Conservation (phyloP, 2,113 vertebrate genomes). For the Xenopus borealis region DNA sequence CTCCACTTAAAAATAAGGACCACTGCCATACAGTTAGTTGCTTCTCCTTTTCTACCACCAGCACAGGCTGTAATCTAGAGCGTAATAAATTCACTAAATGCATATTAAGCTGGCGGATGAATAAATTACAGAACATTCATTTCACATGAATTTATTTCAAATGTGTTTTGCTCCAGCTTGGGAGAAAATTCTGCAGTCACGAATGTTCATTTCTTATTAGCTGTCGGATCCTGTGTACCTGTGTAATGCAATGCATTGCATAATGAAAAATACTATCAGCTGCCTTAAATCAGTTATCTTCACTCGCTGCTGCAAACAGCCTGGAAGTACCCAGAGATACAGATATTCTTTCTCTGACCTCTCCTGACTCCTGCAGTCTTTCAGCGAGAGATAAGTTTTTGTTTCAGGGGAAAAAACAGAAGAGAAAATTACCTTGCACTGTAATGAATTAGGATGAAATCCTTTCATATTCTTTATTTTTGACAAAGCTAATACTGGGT, state of each 20-base stretch:
- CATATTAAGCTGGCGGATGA: slow-evolving; percentile 46
- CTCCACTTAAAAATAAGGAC: no score
- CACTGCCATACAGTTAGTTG: no score
- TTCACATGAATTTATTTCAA: slow-evolving; percentile 48
- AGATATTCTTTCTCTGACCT: slow-evolving; percentile 60
- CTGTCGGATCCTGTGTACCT: slow-evolving; percentile 49
- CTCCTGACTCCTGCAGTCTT: slow-evolving; percentile 56
- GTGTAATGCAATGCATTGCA: slow-evolving; percentile 50
- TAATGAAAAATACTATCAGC: slow-evolving; percentile 43
- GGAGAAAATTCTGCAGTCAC: slow-evolving; percentile 44
- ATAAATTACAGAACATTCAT: slow-evolving; percentile 58
- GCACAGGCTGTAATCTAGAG: slow-evolving; percentile 13
- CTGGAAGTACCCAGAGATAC: slow-evolving; percentile 55
- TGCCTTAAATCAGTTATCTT: slow-evolving; percentile 22
- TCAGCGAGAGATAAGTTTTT: slow-evolving; percentile 57
- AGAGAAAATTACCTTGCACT: slow-evolving; percentile 64
- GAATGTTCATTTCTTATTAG: slow-evolving; percentile 53
- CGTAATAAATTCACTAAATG: slow-evolving; percentile 22
- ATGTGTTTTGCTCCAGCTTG: slow-evolving; percentile 51
- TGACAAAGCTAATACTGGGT: slow-evolving; percentile 68
- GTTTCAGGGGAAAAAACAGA: slow-evolving; percentile 63
- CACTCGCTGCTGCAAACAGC: not conserved
- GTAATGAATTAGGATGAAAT: slow-evolving; percentile 75
- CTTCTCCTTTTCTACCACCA: no score
- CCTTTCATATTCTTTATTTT: slow-evolving; percentile 65